Percentiles rank a stretch among this genome's conserved stretches.
These are phyloP conservation scores for Erebia epiphron DNA, from an alignment of 2,888 invertebrate species.

Conservation along the genomic window DNA sequence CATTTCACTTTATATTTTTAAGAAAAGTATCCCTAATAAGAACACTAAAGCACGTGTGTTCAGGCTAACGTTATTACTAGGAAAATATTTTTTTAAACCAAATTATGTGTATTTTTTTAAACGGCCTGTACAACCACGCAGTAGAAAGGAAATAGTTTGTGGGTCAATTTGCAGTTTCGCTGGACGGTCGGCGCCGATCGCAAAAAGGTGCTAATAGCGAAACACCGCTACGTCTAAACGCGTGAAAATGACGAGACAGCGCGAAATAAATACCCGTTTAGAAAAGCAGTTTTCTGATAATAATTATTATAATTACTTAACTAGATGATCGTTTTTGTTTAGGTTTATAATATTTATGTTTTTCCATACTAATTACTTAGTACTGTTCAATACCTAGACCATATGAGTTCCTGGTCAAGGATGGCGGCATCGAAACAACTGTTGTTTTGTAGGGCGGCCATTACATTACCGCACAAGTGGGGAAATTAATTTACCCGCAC, in stretches of 20 bases:
- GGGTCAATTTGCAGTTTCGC: constrained; percentile 6
- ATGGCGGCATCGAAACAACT: no score
- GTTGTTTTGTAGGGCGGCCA: no score
- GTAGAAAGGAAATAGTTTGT: not conserved
- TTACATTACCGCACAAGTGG: no score
- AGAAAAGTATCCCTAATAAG: no score
- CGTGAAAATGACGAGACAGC: not conserved
- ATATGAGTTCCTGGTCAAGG: no score
- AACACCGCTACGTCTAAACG: not conserved
- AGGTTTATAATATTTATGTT: no score
- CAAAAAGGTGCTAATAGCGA: constrained; percentile 9
- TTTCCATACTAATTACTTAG: no score
- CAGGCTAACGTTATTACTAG: not conserved
- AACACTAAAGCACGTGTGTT: not conserved
- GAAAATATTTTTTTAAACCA: not conserved
- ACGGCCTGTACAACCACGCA: not conserved
- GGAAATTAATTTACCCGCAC: no score
- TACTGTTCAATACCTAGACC: no score
- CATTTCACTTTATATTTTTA: no score
- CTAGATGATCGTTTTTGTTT: not conserved
- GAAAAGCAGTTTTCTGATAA: no score
- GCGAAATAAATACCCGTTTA: not conserved
- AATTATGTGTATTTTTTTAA: not conserved
- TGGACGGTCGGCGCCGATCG: not conserved
- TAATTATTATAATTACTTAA: no score